phyloP scores from a whole-genome alignment of 2,888 invertebrate species.

The Artemia sinica region DNA sequence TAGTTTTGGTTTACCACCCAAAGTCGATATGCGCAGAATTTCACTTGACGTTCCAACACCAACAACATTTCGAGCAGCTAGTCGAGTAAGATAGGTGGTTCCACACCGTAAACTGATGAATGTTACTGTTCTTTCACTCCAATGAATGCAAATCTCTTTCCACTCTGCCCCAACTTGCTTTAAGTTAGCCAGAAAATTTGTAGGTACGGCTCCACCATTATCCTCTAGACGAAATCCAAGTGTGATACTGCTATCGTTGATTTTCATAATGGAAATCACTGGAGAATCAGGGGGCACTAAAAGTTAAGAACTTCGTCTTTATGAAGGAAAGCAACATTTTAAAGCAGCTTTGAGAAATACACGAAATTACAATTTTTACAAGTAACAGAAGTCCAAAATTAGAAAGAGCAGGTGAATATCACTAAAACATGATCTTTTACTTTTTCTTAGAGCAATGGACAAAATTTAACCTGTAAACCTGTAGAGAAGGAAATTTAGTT shows the following conservation, averaged over 20 bases:
- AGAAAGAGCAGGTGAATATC: no score
- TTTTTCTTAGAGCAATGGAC: no score
- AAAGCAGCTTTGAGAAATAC: no score
- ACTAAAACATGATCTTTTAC: no score
- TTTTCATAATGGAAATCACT: not conserved
- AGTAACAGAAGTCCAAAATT: no score
- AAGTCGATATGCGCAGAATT: not conserved
- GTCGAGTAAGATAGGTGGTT: not conserved
- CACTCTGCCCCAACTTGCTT: not conserved
- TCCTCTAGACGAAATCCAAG: not conserved
- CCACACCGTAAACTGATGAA: not conserved
- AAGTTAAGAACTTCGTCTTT: not conserved
- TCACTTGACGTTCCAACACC: conserved; percentile 2
- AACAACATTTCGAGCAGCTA: not conserved
- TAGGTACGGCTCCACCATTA: not conserved
- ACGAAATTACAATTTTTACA: no score
- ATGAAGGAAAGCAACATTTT: no score
- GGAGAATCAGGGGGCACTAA: not conserved
- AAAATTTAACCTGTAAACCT: no score
- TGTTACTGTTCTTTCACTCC: not conserved
- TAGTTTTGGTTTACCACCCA: not conserved
- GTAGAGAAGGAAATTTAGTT: no score
- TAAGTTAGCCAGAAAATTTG: not conserved
- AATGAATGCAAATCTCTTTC: not conserved
- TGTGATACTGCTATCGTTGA: not conserved